Conservation (phyloP, 2,888 invertebrate genomes). For the Tetragonisca angustula region DNA sequence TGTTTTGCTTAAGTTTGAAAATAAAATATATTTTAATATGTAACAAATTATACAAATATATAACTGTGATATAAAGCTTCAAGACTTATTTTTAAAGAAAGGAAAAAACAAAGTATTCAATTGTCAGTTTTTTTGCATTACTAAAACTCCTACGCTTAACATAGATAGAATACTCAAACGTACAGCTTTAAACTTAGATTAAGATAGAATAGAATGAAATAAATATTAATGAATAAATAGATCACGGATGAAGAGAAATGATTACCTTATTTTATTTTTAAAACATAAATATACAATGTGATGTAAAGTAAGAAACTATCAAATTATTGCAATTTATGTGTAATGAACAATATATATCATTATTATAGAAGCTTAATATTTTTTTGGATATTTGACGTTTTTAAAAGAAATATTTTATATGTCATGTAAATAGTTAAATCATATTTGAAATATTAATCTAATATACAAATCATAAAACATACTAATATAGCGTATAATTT, state of each 20-base stretch:
- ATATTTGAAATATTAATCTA: neutral
- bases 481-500: neutral
- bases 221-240: conserved; percentile 20
- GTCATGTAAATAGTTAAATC: neutral
- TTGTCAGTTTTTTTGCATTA: conserved; percentile 35
- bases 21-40: neutral
- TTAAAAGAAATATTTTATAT: neutral
- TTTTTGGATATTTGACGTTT: neutral
- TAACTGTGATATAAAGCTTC: neutral
- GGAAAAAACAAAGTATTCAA: neutral
- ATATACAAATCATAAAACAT: too few relatives aligned
- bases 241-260: conserved; percentile 18
- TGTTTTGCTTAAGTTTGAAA: neutral
- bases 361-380: conserved; percentile 26
- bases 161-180: conserved; percentile 39
- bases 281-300: conserved; percentile 6
- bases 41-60: neutral
- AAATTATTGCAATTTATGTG: conserved; percentile 24
- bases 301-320: conserved; percentile 10
- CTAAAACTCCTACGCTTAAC: conserved; percentile 39
- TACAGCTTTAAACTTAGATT: conserved; percentile 40
- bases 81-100: neutral
- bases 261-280: conserved; percentile 22
- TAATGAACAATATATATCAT: conserved; percentile 22
- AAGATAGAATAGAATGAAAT: conserved; percentile 12